These are phyloP conservation scores for Emydura subglobosa DNA, from an alignment of 2,113 vertebrate species.

Conservation along the genomic window DNA sequence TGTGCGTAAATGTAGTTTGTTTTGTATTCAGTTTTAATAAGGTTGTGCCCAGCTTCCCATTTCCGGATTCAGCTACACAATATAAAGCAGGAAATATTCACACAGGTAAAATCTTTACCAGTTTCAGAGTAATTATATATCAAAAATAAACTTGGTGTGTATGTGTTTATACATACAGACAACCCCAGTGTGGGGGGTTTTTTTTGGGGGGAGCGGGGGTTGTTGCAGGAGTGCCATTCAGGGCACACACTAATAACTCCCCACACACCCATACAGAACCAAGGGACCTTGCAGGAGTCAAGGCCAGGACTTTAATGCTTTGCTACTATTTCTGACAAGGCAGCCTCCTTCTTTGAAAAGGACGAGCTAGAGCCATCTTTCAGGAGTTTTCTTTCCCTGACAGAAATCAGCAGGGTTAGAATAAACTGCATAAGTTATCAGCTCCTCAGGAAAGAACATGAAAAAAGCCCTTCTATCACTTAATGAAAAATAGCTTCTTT, in stretches of 20 bases:
- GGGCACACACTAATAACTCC: neutral
- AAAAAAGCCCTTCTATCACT: slow-evolving; percentile 98
- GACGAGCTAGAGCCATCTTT: slow-evolving; percentile 83
- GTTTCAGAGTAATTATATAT: neutral
- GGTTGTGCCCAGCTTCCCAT: neutral
- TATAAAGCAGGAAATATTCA: neutral
- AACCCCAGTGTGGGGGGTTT: too few species aligned
- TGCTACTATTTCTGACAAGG: slow-evolving; percentile 70
- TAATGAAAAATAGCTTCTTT: slow-evolving; percentile 99
- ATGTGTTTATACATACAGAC: neutral
- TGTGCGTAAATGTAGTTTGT: neutral
- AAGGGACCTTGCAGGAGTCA: slow-evolving; percentile 28
- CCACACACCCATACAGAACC: neutral
- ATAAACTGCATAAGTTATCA: slow-evolving; percentile 99
- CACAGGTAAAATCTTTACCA: neutral
- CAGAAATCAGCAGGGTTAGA: slow-evolving; percentile 99
- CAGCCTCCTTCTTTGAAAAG: slow-evolving; percentile 77
- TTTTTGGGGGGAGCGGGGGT: neutral
- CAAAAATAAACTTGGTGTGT: rapidly evolving
- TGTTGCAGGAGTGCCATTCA: neutral
- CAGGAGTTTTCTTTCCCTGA: slow-evolving; percentile 88
- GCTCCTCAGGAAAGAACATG: slow-evolving; percentile 97
- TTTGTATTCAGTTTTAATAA: slow-evolving; percentile 30
- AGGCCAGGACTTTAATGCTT: slow-evolving; percentile 12
- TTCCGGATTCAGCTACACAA: neutral